Conservation (phyloP, 2,888 invertebrate species). For the Drosophila rellima region DNA sequence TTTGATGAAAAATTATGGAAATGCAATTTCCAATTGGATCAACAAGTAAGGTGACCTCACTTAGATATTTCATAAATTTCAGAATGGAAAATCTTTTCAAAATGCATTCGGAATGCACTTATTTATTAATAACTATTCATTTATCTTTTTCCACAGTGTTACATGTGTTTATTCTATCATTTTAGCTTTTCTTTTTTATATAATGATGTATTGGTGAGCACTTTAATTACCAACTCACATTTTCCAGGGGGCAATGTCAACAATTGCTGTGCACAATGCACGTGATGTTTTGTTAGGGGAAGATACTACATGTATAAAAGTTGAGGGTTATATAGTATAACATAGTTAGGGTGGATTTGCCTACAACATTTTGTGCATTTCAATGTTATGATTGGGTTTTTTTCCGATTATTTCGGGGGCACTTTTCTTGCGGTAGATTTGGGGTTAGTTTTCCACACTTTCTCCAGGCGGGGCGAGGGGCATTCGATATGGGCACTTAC, state of each 20-base stretch:
- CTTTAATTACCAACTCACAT: slow-evolving; percentile 22
- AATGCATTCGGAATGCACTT: not conserved
- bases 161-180: slow-evolving; percentile 6
- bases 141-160: not conserved
- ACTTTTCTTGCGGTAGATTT: slow-evolving; percentile 11
- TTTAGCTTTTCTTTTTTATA: slow-evolving; percentile 6
- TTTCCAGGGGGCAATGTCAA: slow-evolving; percentile 30
- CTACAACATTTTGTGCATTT: slow-evolving; percentile 12
- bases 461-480: slow-evolving; percentile 24
- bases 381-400: slow-evolving; percentile 25
- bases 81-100: not conserved
- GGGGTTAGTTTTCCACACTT: slow-evolving; percentile 46
- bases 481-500: slow-evolving; percentile 85
- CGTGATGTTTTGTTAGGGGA: slow-evolving; percentile 34
- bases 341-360: slow-evolving; percentile 37
- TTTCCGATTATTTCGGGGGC: not conserved
- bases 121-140: not conserved
- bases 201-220: slow-evolving; percentile 25
- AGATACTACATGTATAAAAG: slow-evolving; percentile 2
- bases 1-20: slow-evolving; percentile 4
- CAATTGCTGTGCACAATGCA: slow-evolving; percentile 42
- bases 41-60: slow-evolving; percentile 11
- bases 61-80: not conserved
- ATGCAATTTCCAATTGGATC: slow-evolving; percentile 10
- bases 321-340: not conserved